These are phyloP conservation scores for Caenorhabditis remanei DNA, from an alignment of 1,140 invertebrate species.

Conservation along the genomic window DNA sequence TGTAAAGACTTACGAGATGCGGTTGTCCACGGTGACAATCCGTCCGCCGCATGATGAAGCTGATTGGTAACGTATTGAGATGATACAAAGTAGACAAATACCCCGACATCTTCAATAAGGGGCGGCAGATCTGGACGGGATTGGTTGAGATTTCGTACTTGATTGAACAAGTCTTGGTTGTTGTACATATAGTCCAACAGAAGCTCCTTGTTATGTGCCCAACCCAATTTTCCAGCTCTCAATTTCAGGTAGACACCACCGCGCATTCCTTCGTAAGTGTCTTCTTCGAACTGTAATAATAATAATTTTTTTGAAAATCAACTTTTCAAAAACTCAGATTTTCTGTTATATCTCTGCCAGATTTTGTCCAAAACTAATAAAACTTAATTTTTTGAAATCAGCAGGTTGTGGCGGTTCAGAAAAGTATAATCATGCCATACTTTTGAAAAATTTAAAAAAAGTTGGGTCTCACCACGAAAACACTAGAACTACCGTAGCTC, in stretches of 20 bases:
- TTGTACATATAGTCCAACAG: constrained; percentile 55
- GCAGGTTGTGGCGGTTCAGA: too few relatives aligned
- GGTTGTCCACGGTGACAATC: constrained; percentile 60
- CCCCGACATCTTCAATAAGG: neutral
- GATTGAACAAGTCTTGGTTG: neutral
- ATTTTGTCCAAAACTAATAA: too few relatives aligned
- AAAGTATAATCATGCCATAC: too few relatives aligned
- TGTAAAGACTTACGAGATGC: neutral
- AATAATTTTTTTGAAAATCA: too few relatives aligned
- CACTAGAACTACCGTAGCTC: too few relatives aligned
- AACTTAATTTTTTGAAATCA: too few relatives aligned
- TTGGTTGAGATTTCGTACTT: neutral
- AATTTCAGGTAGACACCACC: constrained; percentile 15
- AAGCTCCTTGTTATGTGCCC: constrained; percentile 60
- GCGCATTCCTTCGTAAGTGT: neutral
- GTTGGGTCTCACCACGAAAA: too few relatives aligned
- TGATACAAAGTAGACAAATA: constrained; percentile 49
- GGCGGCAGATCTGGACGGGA: constrained; percentile 48
- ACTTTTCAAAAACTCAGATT: too few relatives aligned
- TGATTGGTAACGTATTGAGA: constrained; percentile 26
- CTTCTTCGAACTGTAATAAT: constrained; percentile 46
- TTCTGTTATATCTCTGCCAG: too few relatives aligned
- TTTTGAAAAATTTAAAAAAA: too few relatives aligned
- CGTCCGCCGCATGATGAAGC: constrained; percentile 46
- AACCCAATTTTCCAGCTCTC: constrained; percentile 28